phyloP scores from a whole-genome alignment of 2,888 invertebrate genomes.

The Microplitis manilae region DNA sequence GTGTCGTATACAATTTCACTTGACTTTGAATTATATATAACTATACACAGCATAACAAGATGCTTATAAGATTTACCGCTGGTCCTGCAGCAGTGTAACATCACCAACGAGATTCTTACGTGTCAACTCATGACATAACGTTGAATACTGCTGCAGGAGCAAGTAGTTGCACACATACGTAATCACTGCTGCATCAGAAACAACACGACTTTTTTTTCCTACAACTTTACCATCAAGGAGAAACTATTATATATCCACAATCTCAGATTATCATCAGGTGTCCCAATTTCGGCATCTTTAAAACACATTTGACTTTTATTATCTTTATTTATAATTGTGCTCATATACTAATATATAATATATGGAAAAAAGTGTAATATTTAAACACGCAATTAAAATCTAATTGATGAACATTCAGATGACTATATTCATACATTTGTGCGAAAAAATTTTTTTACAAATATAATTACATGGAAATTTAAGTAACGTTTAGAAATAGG shows the following conservation, averaged over 20 bases:
- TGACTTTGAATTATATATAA: slow-evolving; percentile 41
- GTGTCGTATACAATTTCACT: slow-evolving; percentile 38
- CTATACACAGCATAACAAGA: slow-evolving; percentile 13
- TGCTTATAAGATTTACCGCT: not conserved
- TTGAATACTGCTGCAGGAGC: not conserved
- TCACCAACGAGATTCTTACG: slow-evolving; percentile 27
- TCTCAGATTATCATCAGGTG: not conserved
- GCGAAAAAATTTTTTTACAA: too few species aligned
- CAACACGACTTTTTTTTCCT: not conserved
- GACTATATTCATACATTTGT: not conserved
- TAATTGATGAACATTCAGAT: not conserved
- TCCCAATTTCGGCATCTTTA: not conserved
- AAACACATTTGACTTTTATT: not conserved
- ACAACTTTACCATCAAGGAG: not conserved
- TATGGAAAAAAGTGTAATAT: not conserved
- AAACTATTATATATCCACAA: not conserved
- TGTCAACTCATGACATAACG: slow-evolving; percentile 30
- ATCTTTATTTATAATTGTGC: too few species aligned
- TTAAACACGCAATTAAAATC: not conserved
- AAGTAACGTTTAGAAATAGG: not conserved
- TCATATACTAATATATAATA: not conserved
- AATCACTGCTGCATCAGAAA: slow-evolving; percentile 6
- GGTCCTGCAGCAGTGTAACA: slow-evolving; percentile 4
- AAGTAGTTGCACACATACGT: not conserved
- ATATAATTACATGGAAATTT: not conserved